phyloP scores from a whole-genome alignment of 2,797 vertebrate genomes.

The Hoplostethus atlanticus region DNA sequence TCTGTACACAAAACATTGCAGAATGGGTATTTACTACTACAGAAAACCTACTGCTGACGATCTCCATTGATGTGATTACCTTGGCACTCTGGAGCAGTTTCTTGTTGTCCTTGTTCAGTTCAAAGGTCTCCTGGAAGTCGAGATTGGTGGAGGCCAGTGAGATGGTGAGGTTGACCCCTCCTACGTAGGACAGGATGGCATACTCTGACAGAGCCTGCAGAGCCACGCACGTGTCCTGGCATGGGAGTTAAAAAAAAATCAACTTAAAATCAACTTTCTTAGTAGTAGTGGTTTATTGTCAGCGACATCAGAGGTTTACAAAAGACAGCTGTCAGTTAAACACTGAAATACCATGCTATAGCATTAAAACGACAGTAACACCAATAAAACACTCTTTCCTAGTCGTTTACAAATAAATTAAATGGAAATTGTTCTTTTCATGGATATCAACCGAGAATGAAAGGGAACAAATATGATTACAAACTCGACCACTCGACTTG shows the following conservation, averaged over 20 bases:
- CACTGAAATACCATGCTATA: no score
- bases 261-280: neutral
- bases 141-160: slow-evolving; percentile 96
- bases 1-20: slow-evolving; percentile 6
- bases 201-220: slow-evolving; percentile 95
- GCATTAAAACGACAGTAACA: no score
- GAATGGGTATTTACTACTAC: neutral
- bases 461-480: no score
- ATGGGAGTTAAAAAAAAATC: neutral
- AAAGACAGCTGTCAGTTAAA: neutral
- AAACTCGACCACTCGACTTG: no score
- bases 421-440: no score
- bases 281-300: neutral
- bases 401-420: no score
- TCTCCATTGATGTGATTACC: slow-evolving; percentile 74
- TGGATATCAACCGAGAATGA: no score
- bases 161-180: slow-evolving; percentile 93
- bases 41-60: neutral
- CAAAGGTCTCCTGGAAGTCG: slow-evolving; percentile 95
- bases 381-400: no score
- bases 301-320: neutral
- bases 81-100: slow-evolving; percentile 93
- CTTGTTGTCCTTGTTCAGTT: slow-evolving; percentile 91
- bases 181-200: slow-evolving; percentile 93
- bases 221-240: slow-evolving; percentile 94